phyloP scores from a whole-genome alignment of 2,113 vertebrate species.

The Callorhinus ursinus region DNA sequence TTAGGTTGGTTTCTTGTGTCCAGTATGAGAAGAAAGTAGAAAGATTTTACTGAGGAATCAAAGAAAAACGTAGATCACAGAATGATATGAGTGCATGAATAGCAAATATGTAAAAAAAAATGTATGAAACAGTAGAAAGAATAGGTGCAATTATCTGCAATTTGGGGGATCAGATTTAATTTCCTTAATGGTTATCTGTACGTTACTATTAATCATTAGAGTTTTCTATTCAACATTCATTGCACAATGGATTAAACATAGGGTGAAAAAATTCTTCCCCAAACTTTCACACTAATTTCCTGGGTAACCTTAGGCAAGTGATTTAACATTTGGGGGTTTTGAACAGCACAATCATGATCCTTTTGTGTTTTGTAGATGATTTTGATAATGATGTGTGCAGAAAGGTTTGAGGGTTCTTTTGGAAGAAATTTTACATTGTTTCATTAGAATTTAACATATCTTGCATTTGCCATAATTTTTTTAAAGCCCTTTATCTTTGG shows the following conservation, averaged over 20 bases:
- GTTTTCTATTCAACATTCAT: not conserved
- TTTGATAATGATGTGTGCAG: not conserved
- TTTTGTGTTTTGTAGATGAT: not conserved
- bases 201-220: not conserved
- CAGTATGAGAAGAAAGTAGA: not conserved
- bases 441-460: not conserved
- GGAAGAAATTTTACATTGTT: not conserved
- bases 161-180: not conserved
- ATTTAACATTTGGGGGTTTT: not conserved
- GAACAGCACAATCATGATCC: not conserved
- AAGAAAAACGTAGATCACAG: not conserved
- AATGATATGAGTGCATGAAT: not conserved
- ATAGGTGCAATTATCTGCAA: not conserved
- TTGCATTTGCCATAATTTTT: constrained; percentile 38
- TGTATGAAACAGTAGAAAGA: not conserved
- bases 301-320: not conserved
- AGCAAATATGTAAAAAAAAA: constrained; percentile 15
- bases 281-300: not conserved
- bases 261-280: not conserved
- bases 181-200: not conserved
- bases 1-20: not conserved
- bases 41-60: not conserved
- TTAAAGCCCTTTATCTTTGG: not conserved
- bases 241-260: not conserved
- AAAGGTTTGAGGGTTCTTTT: not conserved